phyloP scores from a whole-genome alignment of 2,888 invertebrate genomes.

The Xestia c-nigrum region DNA sequence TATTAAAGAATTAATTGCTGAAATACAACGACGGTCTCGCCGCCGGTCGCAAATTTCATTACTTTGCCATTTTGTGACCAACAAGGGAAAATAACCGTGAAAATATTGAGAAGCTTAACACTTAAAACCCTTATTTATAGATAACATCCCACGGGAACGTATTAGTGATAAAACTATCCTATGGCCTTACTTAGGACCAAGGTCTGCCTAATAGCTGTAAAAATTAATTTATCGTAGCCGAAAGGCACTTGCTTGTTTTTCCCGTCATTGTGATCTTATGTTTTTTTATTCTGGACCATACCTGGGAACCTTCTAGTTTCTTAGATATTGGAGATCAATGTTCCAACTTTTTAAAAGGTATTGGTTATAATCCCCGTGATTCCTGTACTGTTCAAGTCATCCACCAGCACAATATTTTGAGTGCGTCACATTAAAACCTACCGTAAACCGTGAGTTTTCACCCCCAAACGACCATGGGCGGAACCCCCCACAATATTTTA shows the following conservation, averaged over 20 bases:
- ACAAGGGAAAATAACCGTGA: constrained; percentile 15
- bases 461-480: background rate
- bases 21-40: background rate
- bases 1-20: constrained; percentile 26
- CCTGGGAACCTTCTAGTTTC: background rate
- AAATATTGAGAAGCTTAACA: constrained; percentile 3
- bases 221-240: background rate
- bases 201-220: background rate
- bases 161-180: background rate
- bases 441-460: background rate
- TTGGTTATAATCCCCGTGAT: background rate
- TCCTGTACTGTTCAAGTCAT: background rate
- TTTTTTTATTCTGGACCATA: background rate
- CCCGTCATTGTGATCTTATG: background rate
- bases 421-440: background rate
- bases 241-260: background rate
- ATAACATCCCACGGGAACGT: background rate
- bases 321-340: background rate
- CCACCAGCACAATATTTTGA: background rate
- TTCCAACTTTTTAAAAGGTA: background rate
- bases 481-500: background rate
- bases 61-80: constrained; percentile 12
- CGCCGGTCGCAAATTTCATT: constrained; percentile 29
- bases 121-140: background rate
- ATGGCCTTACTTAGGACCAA: background rate